These are phyloP conservation scores for Xerus inauris DNA, from an alignment of 2,113 vertebrate species.

Conservation along the genomic window DNA sequence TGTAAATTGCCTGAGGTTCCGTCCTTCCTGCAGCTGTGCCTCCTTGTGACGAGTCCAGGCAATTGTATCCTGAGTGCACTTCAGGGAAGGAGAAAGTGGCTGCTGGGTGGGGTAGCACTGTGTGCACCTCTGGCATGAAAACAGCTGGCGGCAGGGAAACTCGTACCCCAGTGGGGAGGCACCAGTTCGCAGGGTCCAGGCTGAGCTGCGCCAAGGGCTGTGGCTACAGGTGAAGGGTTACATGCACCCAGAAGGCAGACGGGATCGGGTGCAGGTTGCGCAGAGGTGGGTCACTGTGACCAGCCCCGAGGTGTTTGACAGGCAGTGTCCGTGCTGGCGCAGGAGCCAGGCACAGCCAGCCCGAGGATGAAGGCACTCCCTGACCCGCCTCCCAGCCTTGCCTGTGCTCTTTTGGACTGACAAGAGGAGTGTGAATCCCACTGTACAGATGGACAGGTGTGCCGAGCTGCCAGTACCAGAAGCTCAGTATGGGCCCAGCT, in stretches of 20 bases:
- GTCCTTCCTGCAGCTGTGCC: conserved; percentile 12
- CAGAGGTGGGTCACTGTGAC: accelerated
- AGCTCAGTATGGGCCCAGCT: neutral
- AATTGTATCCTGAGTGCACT: conserved; percentile 42
- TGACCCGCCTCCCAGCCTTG: accelerated
- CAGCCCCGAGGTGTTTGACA: accelerated
- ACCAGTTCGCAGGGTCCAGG: neutral
- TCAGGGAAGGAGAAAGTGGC: conserved; percentile 75
- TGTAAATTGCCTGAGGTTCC: neutral
- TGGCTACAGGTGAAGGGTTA: neutral
- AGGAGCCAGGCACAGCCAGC: accelerated
- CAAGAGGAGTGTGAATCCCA: accelerated
- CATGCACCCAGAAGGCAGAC: accelerated
- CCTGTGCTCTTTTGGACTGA: accelerated
- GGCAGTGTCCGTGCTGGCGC: neutral
- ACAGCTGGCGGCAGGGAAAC: conserved; percentile 58
- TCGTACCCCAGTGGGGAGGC: conserved; percentile 49
- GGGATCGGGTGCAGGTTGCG: neutral
- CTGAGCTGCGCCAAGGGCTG: neutral
- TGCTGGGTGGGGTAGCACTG: conserved; percentile 72
- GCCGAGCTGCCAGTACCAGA: neutral
- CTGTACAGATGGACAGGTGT: neutral
- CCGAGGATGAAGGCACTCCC: accelerated
- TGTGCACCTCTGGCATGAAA: conserved; percentile 76
- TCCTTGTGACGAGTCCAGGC: neutral